Evolutionary conservation across 1,140 invertebrate genomes (phyloP).

Genomic region (Pseudomyrmex pallidus): DNA sequence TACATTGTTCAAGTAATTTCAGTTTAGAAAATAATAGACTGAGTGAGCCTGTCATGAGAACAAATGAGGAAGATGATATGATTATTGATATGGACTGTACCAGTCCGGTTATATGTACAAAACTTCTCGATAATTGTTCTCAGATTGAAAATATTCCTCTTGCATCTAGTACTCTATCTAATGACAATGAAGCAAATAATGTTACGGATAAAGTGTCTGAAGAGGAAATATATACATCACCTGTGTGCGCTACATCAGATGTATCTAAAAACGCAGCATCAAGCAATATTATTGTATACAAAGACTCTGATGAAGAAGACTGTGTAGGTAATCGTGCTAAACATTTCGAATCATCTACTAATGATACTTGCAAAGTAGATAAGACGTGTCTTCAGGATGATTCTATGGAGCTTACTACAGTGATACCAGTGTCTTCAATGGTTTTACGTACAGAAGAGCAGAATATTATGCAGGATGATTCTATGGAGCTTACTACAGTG

Average conservation of each 20-base stretch:
- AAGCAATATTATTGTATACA: constrained; percentile 14
- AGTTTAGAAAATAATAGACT: not conserved
- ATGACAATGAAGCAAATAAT: too few relatives aligned
- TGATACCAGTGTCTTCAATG: constrained; percentile 10
- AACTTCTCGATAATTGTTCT: not conserved
- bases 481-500: constrained; percentile 51
- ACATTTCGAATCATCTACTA: not conserved
- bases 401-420: constrained; percentile 50
- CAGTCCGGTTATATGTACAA: not conserved
- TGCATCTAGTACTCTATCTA: too few relatives aligned
- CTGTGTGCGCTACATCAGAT: not conserved
- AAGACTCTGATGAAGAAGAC: not conserved
- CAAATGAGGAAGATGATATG: not conserved
- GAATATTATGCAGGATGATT: constrained; percentile 26
- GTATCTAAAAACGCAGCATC: not conserved
- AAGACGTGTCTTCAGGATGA: constrained; percentile 14
- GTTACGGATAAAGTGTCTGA: too few relatives aligned
- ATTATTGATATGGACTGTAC: not conserved
- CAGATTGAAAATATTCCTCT: not conserved
- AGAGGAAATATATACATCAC: not conserved
- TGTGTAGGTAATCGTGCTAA: too few relatives aligned
- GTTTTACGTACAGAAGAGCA: not conserved
- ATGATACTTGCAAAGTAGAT: constrained; percentile 29
- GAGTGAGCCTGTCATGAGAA: not conserved
- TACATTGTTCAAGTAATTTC: not conserved